These are phyloP conservation scores for Drosophila kanekoi DNA, from an alignment of 2,888 invertebrate genomes.

Conservation along the genomic window DNA sequence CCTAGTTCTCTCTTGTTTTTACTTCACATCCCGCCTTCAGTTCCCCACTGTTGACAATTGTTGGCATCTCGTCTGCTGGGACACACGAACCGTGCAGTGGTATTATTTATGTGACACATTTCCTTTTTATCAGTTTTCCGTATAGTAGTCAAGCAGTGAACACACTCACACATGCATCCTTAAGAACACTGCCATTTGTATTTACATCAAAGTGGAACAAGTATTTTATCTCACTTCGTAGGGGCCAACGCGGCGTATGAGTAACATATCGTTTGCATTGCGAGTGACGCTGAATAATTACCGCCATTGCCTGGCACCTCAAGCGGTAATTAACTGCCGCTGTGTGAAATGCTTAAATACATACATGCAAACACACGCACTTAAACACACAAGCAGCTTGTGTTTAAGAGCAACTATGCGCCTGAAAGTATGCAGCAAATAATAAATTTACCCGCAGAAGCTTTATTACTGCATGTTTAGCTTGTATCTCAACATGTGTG, in stretches of 20 bases:
- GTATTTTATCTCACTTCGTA: constrained; percentile 12
- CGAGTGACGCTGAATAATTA: constrained; percentile 49
- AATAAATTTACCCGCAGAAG: constrained; percentile 45
- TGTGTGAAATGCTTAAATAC: constrained; percentile 8
- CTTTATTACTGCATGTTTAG: constrained; percentile 24
- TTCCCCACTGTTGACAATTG: neutral
- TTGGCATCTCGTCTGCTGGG: neutral
- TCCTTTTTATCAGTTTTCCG: constrained; percentile 16
- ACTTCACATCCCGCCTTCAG: no score
- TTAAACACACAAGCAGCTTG: constrained; percentile 16
- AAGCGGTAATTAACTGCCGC: constrained; percentile 41
- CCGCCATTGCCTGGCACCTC: constrained; percentile 24
- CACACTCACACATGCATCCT: neutral
- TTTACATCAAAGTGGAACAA: constrained; percentile 1
- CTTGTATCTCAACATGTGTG: neutral
- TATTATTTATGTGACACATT: neutral
- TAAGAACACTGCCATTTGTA: neutral
- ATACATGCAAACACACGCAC: neutral
- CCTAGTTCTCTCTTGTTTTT: no score
- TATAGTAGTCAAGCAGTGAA: neutral
- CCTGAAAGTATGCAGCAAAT: constrained; percentile 44
- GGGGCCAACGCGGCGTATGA: constrained; percentile 33
- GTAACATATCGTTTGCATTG: constrained; percentile 21
- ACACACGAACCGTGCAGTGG: no score
- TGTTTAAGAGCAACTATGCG: constrained; percentile 21